A percentile compares a stretch with the other conserved stretches of the same genome.
phyloP scores from a whole-genome alignment of 2,113 vertebrate genomes.

The Mormyrus iriodes region DNA sequence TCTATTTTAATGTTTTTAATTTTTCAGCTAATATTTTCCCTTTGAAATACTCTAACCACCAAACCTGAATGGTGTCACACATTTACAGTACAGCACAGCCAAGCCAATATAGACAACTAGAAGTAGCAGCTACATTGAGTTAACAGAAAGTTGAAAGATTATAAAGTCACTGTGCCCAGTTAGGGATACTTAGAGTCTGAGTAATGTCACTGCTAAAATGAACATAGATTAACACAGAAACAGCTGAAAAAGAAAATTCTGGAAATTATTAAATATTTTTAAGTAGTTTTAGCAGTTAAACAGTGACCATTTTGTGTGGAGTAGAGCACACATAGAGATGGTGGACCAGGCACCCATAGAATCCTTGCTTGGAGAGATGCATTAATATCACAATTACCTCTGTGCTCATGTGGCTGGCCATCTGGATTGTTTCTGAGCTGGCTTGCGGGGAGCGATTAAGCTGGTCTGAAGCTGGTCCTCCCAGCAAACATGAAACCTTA shows the following conservation, averaged over 20 bases:
- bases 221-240: background rate
- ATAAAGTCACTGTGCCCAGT: background rate
- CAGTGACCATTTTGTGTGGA: background rate
- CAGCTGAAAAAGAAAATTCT: background rate
- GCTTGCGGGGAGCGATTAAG: background rate
- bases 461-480: background rate
- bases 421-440: constrained; percentile 6
- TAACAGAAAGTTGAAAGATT: background rate
- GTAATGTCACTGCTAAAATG: background rate
- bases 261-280: background rate
- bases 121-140: background rate
- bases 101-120: background rate
- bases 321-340: background rate
- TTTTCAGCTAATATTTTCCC: background rate
- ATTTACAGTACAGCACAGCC: background rate
- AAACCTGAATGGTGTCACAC: background rate
- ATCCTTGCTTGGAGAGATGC: background rate
- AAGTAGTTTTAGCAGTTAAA: background rate
- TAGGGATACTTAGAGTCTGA: background rate
- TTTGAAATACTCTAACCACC: background rate
- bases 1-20: background rate
- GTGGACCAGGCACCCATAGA: background rate
- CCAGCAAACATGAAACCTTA: background rate
- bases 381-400: constrained; percentile 2
- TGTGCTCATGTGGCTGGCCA: background rate